phyloP scores from a whole-genome alignment of 2,888 invertebrate species.

The Villa cingulata region DNA sequence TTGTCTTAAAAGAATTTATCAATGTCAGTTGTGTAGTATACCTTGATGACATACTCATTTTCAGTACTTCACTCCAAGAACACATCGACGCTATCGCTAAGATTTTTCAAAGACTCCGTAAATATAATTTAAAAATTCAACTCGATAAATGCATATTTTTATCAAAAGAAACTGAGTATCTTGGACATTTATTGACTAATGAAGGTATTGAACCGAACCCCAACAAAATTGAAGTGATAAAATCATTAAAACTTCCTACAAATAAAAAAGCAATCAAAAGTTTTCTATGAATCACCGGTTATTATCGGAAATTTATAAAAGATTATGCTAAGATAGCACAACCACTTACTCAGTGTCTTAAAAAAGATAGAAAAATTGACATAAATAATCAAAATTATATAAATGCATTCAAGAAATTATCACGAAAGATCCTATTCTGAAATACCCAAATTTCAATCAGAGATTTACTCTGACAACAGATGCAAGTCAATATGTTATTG shows the following conservation, averaged over 20 bases:
- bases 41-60: slow-evolving; percentile 3
- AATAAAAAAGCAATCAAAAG: slow-evolving; percentile 3
- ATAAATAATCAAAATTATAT: too few relatives aligned
- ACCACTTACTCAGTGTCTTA: too few relatives aligned
- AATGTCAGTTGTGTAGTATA: neutral
- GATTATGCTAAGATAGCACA: too few relatives aligned
- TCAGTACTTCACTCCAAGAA: slow-evolving; percentile 1
- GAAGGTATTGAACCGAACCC: slow-evolving; percentile 2
- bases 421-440: too few relatives aligned
- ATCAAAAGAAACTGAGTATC: slow-evolving; percentile 1
- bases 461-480: too few relatives aligned
- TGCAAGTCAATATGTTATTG: too few relatives aligned
- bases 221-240: slow-evolving; percentile 3
- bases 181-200: slow-evolving; percentile 3
- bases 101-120: slow-evolving; percentile 1
- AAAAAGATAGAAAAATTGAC: too few relatives aligned
- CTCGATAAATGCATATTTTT: slow-evolving; percentile 4
- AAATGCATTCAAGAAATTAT: too few relatives aligned
- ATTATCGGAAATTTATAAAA: slow-evolving; percentile 2
- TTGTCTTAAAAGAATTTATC: slow-evolving; percentile 1
- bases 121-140: slow-evolving; percentile 4
- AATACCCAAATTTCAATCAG: too few relatives aligned
- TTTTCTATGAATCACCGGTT: slow-evolving; percentile 6
- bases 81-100: neutral
- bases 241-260: neutral